These are phyloP conservation scores for Hestina assimilis DNA, from an alignment of 1,140 invertebrate species.

Conservation along the genomic window DNA sequence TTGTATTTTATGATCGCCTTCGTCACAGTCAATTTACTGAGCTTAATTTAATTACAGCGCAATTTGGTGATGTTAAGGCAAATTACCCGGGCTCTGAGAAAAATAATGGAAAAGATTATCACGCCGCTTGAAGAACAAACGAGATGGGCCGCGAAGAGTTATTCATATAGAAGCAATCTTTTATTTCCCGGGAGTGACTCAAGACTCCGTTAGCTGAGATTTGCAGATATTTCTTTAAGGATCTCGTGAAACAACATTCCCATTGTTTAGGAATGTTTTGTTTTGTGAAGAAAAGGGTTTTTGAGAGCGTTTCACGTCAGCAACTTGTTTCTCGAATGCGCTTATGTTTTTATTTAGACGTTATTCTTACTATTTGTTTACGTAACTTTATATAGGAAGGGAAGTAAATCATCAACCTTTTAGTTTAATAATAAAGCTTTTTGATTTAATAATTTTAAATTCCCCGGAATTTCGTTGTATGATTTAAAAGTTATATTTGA, in stretches of 20 bases:
- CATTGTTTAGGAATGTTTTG: slow-evolving; percentile 15
- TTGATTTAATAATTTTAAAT: too few relatives aligned
- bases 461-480: too few relatives aligned
- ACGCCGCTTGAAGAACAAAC: slow-evolving; percentile 41
- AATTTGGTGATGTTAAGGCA: slow-evolving; percentile 29
- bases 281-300: slow-evolving; percentile 13
- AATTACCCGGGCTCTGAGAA: slow-evolving; percentile 34
- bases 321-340: slow-evolving; percentile 9
- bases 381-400: too few relatives aligned
- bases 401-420: too few relatives aligned
- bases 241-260: slow-evolving; percentile 18
- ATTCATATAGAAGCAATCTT: slow-evolving; percentile 25
- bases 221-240: slow-evolving; percentile 25
- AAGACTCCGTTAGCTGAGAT: slow-evolving; percentile 18
- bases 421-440: too few relatives aligned
- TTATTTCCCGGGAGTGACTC: slow-evolving; percentile 25
- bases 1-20: too few relatives aligned
- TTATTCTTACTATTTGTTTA: neutral
- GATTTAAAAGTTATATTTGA: too few relatives aligned
- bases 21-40: too few relatives aligned
- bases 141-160: slow-evolving; percentile 18
- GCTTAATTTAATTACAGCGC: slow-evolving; percentile 31
- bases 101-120: slow-evolving; percentile 54
- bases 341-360: slow-evolving; percentile 9
- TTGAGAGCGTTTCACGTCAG: slow-evolving; percentile 6